These are phyloP conservation scores for Paratilapia polleni DNA, from an alignment of 2,113 vertebrate species.

Conservation along the genomic window DNA sequence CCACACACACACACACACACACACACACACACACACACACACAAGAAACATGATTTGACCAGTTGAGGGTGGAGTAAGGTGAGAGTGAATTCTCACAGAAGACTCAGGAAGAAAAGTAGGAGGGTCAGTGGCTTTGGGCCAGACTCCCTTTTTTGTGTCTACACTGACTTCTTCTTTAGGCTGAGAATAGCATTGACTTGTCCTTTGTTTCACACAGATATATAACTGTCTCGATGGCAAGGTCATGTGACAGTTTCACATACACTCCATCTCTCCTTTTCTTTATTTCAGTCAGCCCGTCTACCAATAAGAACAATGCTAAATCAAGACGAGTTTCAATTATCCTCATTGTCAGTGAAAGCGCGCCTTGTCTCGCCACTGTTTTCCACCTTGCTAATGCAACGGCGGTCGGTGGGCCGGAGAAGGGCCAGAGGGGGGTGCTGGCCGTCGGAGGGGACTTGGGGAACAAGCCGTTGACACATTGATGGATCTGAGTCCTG, in stretches of 20 bases:
- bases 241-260: conserved; percentile 57
- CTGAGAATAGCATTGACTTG: conserved; percentile 59
- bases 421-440: background rate
- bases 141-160: conserved; percentile 22
- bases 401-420: conserved; percentile 4
- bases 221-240: conserved; percentile 62
- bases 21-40: conserved; percentile 6
- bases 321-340: conserved; percentile 66
- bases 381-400: conserved; percentile 46
- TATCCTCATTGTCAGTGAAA: conserved; percentile 55
- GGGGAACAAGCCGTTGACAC: conserved; percentile 69
- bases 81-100: conserved; percentile 19
- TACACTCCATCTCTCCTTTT: background rate
- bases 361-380: background rate
- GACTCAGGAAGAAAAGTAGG: conserved; percentile 11
- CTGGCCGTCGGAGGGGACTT: conserved; percentile 39
- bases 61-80: conserved; percentile 17
- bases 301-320: conserved; percentile 37
- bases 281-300: conserved; percentile 1
- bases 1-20: background rate
- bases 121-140: conserved; percentile 25
- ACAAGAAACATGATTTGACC: conserved; percentile 3
- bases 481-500: conserved; percentile 76
- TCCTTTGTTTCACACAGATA: conserved; percentile 61
- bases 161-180: conserved; percentile 37